A percentile compares a stretch with the other conserved stretches of the same genome.
Conservation (phyloP, 2,888 invertebrate genomes). For the Panorpa germanica region DNA sequence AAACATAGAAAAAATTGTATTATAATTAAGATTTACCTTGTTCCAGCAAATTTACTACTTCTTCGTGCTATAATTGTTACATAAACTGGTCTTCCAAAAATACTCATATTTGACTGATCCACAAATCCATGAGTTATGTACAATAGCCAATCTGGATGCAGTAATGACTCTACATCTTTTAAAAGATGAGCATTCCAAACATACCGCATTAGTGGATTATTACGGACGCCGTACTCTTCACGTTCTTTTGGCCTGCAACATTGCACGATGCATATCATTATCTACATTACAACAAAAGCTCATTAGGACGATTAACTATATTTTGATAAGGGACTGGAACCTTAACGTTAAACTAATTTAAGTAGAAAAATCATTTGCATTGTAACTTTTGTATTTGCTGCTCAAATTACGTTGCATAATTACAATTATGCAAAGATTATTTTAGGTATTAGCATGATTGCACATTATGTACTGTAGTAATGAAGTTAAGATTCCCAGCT, state of each 20-base stretch:
- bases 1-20: too few relatives aligned
- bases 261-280: too few relatives aligned
- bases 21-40: too few relatives aligned
- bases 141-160: conserved; percentile 86
- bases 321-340: too few relatives aligned
- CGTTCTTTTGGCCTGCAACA: conserved; percentile 19
- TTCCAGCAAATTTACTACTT: conserved; percentile 91
- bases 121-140: conserved; percentile 92
- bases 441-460: too few relatives aligned
- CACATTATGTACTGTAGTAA: too few relatives aligned
- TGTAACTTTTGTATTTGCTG: background rate
- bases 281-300: conserved; percentile 17
- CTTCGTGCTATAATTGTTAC: conserved; percentile 81
- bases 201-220: conserved; percentile 66
- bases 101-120: conserved; percentile 74
- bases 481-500: too few relatives aligned
- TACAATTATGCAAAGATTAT: too few relatives aligned
- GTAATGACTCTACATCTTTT: conserved; percentile 50
- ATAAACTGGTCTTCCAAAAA: conserved; percentile 76
- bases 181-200: conserved; percentile 92
- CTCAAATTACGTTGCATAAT: too few relatives aligned
- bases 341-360: conserved; percentile 19
- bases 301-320: background rate
- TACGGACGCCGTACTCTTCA: conserved; percentile 50
- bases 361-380: conserved; percentile 11